Evolutionary conservation across 2,113 vertebrate genomes (phyloP), one percentile per base, ranked within the genome.

Genomic region (Prunella fulvescens): DNA sequence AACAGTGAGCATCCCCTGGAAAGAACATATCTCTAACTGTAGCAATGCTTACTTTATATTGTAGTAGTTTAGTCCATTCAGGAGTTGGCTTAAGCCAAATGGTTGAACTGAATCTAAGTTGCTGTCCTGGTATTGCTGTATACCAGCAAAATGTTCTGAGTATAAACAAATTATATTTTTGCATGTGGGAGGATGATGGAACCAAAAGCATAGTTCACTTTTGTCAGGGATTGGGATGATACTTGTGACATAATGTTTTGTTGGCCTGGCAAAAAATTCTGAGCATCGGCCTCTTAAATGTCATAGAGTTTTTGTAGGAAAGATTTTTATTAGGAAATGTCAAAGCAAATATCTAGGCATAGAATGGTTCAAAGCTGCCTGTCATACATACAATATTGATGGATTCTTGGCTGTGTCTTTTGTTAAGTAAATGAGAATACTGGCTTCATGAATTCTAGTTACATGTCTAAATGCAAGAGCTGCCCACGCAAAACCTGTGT

Each of bases 381-480:
- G 80, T 94, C 90, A 85, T 76, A 29, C 16, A 73, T 70, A 84
- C 4, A 61, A 12, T 93, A 97, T 90, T 92, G 90, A 96, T 93
- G 73, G 82, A 83, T 96, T 97, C 91, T 97, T 97, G 97, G 96
- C 96, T 95, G 33, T 86, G 51, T 57, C 93, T 96, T 96, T 94
- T 96, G 96, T 96, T 93, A 93, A 96, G 88, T 85, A 97, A 96
- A 96, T 88, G 88, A 96, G 92, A 97, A 96, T 94, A 96, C 61
- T 86, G 66, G 60, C 92, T 96, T 93, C 72, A 69, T 87, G 81
- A 96, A 61, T 95, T 93, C 57, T 94, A 69, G 64, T 94, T 97
- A 77, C 14, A 62, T 92, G 71, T 94, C 88, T 61, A 85, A 95
- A 96, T 89, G 76, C 39, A 96, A 97, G 82, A 95, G 56, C 35